Base-by-base conservation (phyloP, 1,140 invertebrate species). In the Papilio dardanus region DNA sequence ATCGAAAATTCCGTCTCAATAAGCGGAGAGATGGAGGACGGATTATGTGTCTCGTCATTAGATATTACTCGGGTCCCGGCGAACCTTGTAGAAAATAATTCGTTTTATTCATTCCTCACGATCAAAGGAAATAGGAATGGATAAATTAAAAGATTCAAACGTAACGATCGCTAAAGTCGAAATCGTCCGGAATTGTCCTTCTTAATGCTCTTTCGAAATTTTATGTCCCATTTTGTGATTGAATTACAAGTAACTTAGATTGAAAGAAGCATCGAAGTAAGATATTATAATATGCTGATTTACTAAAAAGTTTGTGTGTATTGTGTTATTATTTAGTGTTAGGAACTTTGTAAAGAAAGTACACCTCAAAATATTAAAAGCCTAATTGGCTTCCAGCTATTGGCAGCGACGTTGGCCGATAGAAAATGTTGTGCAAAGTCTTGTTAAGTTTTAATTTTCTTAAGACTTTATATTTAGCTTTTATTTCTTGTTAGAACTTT, bases 1-100 rank as follows among this genome's bases (percentile, higher is more conserved):
- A 93, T 93, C 88, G 90, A 92, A 92, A 92, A 93, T 93, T 92
- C 90, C 91, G 78, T 85, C 83, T 91, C 86, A 92, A 89, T 91
- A 90, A 89, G 84, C 81, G 81, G 77, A 88, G 83, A 86, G 78
- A 87, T 90, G 81, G 79, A 85, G 79, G 79, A 84, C 79, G 83
- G 88, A 90, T 91, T 90, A 90, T 91, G 82, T 89, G 85, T 86
- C 87, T 89, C 85, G 87, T 90, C 86, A 89, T 88, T 90, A 89
- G 86, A 90, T 87, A 91, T 90, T 89, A 85, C 84, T 82, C 73
- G 76, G 78, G 74, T 83, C 78, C 77, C 77, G 74, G 79, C 71
- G 83, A 79, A 76, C 76, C 79, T 78, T 76, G 78, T 78, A 81
- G 76, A 79, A 54, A 84, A 77, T 79, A 80, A 85, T 85, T 86